A percentile compares a stretch with the other conserved stretches of the same genome.
Conservation (phyloP, 2,113 vertebrate species). For the Apteryx mantelli region DNA sequence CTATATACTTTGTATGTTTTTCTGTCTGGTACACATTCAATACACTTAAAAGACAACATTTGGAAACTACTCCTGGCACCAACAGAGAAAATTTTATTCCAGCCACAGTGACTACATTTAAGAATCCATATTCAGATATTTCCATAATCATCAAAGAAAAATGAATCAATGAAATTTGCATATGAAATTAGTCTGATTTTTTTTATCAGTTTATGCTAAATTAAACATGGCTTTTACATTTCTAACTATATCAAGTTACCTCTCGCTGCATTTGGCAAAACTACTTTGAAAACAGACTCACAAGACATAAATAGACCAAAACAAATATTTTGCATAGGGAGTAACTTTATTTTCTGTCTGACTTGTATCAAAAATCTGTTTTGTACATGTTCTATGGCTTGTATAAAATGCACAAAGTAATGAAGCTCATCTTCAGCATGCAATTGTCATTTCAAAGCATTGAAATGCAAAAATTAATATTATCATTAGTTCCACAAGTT, state of each 20-base stretch:
- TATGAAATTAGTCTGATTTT: not conserved
- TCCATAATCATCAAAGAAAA: not conserved
- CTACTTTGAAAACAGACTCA: not conserved
- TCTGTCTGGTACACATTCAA: not conserved
- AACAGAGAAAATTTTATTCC: not conserved
- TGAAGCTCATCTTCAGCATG: conserved; percentile 52
- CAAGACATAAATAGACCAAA: not conserved
- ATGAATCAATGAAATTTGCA: not conserved
- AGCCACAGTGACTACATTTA: not conserved
- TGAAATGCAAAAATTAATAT: conserved; percentile 70
- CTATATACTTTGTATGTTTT: not conserved
- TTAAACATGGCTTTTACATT: not conserved
- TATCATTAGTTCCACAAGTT: conserved; percentile 73
- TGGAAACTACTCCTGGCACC: not conserved
- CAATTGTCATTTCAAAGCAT: conserved; percentile 69
- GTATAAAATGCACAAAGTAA: conserved; percentile 47
- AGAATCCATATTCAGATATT: not conserved
- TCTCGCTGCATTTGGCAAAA: not conserved
- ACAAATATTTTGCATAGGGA: not conserved
- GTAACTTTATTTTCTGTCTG: conserved; percentile 21
- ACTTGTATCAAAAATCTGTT: conserved; percentile 15
- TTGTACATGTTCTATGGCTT: conserved; percentile 39
- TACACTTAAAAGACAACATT: not conserved
- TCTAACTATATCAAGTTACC: not conserved
- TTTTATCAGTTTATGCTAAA: not conserved